Evolutionary conservation across 2,888 invertebrate species (phyloP).

Genomic region (Sarcophaga carnaria): DNA sequence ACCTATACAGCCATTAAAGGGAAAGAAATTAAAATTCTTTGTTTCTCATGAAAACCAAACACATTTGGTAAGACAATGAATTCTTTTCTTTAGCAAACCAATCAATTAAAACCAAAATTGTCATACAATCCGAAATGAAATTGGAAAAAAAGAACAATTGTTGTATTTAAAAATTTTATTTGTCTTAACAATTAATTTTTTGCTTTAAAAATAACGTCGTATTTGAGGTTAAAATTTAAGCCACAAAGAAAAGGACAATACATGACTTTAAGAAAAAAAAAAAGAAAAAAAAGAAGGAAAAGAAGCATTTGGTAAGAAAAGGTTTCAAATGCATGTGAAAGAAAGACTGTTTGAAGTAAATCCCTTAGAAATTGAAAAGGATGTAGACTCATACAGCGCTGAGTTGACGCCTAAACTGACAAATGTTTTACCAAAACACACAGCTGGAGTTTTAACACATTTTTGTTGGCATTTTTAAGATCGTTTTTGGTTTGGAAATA

Average conservation of each 20-base stretch:
- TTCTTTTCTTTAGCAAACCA: constrained; percentile 26
- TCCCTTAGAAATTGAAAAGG: constrained; percentile 50
- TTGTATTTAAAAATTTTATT: neutral
- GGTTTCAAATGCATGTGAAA: constrained; percentile 2
- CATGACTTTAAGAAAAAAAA: neutral
- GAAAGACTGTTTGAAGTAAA: neutral
- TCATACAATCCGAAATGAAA: neutral
- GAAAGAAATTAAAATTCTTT: constrained; percentile 40
- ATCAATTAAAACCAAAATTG: constrained; percentile 51
- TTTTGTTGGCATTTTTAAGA: constrained; percentile 34
- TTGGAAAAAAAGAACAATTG: constrained; percentile 37
- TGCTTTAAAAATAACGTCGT: constrained; percentile 10
- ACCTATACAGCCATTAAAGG: constrained; percentile 45
- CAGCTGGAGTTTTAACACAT: constrained; percentile 72
- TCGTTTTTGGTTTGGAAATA: constrained; percentile 1
- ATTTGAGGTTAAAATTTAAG: constrained; percentile 46
- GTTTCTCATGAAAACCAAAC: constrained; percentile 17
- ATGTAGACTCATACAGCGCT: constrained; percentile 67
- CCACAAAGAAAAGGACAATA: constrained; percentile 3
- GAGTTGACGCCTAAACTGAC: constrained; percentile 67
- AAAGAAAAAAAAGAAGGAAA: neutral
- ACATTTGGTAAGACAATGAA: neutral
- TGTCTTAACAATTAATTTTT: neutral
- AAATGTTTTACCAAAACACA: constrained; percentile 69
- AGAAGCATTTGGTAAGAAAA: constrained; percentile 25